Evolutionary conservation across 2,113 vertebrate species (phyloP), one percentile per base, ranked within the genome.

Genomic region (Nymphicus hollandicus): DNA sequence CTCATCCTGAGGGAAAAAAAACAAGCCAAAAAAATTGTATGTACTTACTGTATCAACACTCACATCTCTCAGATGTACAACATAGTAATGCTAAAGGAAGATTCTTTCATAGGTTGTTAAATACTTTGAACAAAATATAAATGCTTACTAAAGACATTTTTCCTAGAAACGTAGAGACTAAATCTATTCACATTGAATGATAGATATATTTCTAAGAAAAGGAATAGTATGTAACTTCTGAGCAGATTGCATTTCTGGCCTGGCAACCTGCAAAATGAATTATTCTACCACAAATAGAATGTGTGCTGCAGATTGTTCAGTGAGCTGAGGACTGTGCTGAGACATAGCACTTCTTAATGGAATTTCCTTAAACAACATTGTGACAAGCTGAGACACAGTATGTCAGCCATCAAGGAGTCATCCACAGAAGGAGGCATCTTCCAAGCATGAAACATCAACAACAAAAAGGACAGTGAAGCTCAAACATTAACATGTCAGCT

Each of bases 1-100:
- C 69, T 99, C 98, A 86, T 98, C 98, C 99, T 99, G 91, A 55
- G 43, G 87, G 70, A 15, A 78, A 41, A 80, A 27, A 55, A 35
- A 10, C 24, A 91, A 64, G 22, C 9, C 74, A 73, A 52, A 74
- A 22, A 72, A 78, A 39, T 9, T 50, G 10, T 27, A 52, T 39
- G 23, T 28, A 28, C 23, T 58, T 55, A 66, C n/a, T 83, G 41
- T 72, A 68, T 50, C 10, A 55, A 47, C 2, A 4, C 7, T 72
- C 17, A 39, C 46, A 28, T 68, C 7, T 78, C 46, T 35, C 31
- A 63, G 28, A 23, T 33, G 22, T 43, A 76, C 53, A 55, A 50
- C 6, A 64, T 4, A 13, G 9, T 27, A 52, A 64, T 52, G 31
- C 60, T 52, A 69, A 56, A 55, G 55, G 29, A 95, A 17, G n/a